phyloP scores from a whole-genome alignment of 2,797 vertebrate genomes.

The Artibeus jamaicensis region DNA sequence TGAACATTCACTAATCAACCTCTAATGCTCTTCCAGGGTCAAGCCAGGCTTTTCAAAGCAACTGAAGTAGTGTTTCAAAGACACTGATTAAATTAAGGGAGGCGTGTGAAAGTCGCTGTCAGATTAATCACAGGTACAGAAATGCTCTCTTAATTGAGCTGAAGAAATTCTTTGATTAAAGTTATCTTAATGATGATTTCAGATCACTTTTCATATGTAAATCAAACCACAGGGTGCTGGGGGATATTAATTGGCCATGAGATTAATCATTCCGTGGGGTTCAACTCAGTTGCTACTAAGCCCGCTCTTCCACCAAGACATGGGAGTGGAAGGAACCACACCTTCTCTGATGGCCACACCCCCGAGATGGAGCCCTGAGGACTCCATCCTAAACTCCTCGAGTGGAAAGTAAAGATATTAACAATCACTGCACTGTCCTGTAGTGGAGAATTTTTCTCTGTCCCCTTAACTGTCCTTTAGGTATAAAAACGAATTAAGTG shows the following conservation, averaged over 20 bases:
- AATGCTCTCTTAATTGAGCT: conserved; percentile 49
- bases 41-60: conserved; percentile 44
- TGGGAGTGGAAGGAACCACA: neutral
- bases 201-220: conserved; percentile 59
- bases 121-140: conserved; percentile 57
- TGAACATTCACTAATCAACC: conserved; percentile 43
- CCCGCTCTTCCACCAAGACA: neutral
- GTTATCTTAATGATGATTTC: conserved; percentile 58
- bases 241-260: conserved; percentile 51
- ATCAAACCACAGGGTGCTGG: conserved; percentile 54
- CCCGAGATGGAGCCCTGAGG: neutral
- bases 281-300: conserved; percentile 32
- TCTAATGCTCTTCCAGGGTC: neutral
- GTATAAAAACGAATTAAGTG: neutral
- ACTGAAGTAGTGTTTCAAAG: conserved; percentile 8
- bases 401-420: neutral
- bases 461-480: neutral
- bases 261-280: conserved; percentile 55
- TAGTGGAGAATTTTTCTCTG: neutral
- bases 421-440: neutral
- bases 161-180: conserved; percentile 63
- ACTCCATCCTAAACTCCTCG: neutral
- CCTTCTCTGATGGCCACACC: neutral
- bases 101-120: neutral
- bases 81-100: conserved; percentile 46